Evolutionary conservation across 2,888 invertebrate genomes (phyloP).

Genomic region (Andrena bicolor): DNA sequence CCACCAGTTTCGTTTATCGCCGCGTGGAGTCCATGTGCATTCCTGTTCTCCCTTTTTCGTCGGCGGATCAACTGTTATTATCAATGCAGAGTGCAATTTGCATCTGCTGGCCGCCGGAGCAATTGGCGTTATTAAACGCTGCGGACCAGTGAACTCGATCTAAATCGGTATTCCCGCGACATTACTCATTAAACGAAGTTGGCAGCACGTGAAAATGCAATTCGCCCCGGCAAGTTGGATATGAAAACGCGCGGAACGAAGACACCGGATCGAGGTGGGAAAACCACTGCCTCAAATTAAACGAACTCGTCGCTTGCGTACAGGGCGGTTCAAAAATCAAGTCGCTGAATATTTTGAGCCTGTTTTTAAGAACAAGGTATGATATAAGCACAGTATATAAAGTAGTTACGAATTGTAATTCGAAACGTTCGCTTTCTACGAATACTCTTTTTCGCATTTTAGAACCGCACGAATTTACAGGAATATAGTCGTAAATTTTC

Average conservation of each 20-base stretch:
- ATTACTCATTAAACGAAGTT: constrained; percentile 50
- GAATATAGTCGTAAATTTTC: constrained; percentile 22
- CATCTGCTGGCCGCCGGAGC: constrained; percentile 31
- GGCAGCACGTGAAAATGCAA: constrained; percentile 39
- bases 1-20: constrained; percentile 13
- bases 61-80: constrained; percentile 49
- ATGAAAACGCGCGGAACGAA: constrained; percentile 32
- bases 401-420: neutral
- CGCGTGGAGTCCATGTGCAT: neutral
- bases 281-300: constrained; percentile 32
- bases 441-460: neutral
- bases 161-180: constrained; percentile 52
- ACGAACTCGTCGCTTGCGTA: constrained; percentile 5
- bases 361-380: too few relatives aligned
- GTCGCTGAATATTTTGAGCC: neutral
- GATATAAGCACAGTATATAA: neutral
- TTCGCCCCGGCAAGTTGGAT: constrained; percentile 28
- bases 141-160: constrained; percentile 29
- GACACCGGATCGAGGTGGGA: neutral
- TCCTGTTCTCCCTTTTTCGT: constrained; percentile 13
- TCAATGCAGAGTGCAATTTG: constrained; percentile 54
- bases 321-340: neutral
- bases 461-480: neutral
- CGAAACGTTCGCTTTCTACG: neutral
- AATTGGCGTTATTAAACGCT: constrained; percentile 55